These are phyloP conservation scores for Tetraodon nigroviridis DNA, from an alignment of 2,113 vertebrate species.

Conservation along the genomic window DNA sequence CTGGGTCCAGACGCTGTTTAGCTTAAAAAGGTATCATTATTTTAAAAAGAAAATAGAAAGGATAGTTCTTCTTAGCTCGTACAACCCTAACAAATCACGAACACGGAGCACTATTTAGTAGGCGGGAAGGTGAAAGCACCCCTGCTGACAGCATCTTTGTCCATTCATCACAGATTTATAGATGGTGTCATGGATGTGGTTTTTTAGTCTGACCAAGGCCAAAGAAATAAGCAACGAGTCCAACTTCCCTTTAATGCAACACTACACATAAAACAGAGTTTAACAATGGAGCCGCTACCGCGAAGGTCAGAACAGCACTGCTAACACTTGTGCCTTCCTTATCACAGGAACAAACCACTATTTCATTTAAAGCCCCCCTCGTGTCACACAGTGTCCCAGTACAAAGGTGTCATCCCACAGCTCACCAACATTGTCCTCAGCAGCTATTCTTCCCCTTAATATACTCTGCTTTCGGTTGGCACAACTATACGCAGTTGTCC, in stretches of 20 bases:
- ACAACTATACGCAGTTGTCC: slow-evolving; percentile 1
- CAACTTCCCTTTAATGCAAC: too few relatives aligned
- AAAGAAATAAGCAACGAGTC: too few relatives aligned
- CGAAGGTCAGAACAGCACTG: not conserved
- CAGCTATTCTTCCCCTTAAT: slow-evolving; percentile 37
- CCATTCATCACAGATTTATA: too few relatives aligned
- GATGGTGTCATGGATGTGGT: too few relatives aligned
- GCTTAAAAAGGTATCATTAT: too few relatives aligned
- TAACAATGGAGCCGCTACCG: too few relatives aligned
- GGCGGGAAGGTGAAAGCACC: too few relatives aligned
- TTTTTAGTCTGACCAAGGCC: too few relatives aligned
- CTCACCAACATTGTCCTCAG: slow-evolving; percentile 25
- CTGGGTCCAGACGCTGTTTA: too few relatives aligned
- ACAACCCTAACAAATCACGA: not conserved
- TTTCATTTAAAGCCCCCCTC: not conserved
- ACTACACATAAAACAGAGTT: too few relatives aligned
- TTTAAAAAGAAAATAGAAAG: not conserved
- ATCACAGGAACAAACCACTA: not conserved
- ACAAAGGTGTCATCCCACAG: slow-evolving; percentile 19
- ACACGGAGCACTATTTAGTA: too few relatives aligned
- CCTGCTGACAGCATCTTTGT: too few relatives aligned
- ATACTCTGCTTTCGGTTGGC: slow-evolving; percentile 21
- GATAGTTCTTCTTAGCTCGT: not conserved
- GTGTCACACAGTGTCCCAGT: not conserved
- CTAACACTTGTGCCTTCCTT: not conserved